These are phyloP conservation scores for Lepidurus packardi DNA, from an alignment of 1,140 invertebrate species.

Conservation along the genomic window DNA sequence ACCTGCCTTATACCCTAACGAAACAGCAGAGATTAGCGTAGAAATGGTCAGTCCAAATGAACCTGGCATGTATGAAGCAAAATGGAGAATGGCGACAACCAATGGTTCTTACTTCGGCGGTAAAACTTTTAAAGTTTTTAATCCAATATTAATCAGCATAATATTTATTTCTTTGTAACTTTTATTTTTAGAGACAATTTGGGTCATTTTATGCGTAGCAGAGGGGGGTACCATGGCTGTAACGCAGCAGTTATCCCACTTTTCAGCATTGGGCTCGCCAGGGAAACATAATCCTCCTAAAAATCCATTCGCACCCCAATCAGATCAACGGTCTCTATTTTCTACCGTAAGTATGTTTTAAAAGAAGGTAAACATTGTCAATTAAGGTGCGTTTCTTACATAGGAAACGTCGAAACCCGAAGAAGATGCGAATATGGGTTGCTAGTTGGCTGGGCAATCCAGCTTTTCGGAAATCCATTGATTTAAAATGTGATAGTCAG, in stretches of 20 bases:
- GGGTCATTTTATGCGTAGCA: slow-evolving; percentile 61
- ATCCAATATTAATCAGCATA: slow-evolving; percentile 33
- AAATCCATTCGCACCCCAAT: slow-evolving; percentile 18
- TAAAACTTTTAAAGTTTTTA: slow-evolving; percentile 46
- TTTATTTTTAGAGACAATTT: slow-evolving; percentile 55
- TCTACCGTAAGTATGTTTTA: background rate
- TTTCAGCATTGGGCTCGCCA: slow-evolving; percentile 46
- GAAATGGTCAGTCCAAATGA: slow-evolving; percentile 61
- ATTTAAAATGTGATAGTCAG: no score
- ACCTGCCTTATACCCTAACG: slow-evolving; percentile 58
- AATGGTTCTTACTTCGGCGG: slow-evolving; percentile 78
- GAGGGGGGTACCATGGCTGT: slow-evolving; percentile 60
- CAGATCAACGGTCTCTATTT: slow-evolving; percentile 10
- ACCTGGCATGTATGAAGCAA: slow-evolving; percentile 67
- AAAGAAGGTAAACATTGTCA: background rate
- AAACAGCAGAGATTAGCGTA: slow-evolving; percentile 59
- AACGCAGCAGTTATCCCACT: slow-evolving; percentile 61
- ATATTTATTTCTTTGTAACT: slow-evolving; percentile 39
- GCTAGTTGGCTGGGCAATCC: background rate
- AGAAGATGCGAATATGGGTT: slow-evolving; percentile 6
- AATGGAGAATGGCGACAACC: slow-evolving; percentile 74
- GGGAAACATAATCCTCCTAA: slow-evolving; percentile 15
- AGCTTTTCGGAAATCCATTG: background rate
- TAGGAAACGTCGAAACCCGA: background rate
- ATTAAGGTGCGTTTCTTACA: background rate